Evolutionary conservation across 2,113 vertebrate species (phyloP), one percentile per base, ranked within the genome.

Genomic region (Ceyx melanurus): DNA sequence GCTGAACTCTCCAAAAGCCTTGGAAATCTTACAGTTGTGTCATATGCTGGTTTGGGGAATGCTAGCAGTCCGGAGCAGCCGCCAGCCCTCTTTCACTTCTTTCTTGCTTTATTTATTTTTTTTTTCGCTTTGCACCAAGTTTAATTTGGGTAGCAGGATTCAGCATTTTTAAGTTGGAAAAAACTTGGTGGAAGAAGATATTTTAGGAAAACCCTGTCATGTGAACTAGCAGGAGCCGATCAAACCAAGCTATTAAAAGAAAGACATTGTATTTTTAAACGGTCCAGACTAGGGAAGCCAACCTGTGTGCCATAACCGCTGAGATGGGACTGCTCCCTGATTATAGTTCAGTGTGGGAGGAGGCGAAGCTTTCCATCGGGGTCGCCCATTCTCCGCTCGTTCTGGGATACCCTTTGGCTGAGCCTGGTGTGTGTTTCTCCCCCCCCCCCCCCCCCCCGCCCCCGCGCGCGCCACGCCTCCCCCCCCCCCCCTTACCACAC

Each of bases 111-210:
- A 21, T 93, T 94, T 89, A 8, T 6, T 74, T 71, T 84, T 82
- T 82, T 79, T 71, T 90, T 86, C 11, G 4, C 87, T 43, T 74
- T 90, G 91, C 91, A 62, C 92, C 50, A 93, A 96, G 91, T 94
- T 97, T 97, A 96, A 96, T 94, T 95, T 91, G 95, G 97, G 97
- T 86, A 97, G 97, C 91, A 90, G 85, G 95, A 96, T 97, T 97
- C 97, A 97, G 97, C 97, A 96, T 94, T 97, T 97, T 97, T 76
- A 96, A 95, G 96, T 57, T 97, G 97, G 97, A 97, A 97, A 98
- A 96, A 98, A 94, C 95, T 88, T 21, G 90, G 29, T 84, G 95
- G 64, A 96, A 97, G 95, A 88, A 93, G 95, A 97, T 98, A 98
- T 98, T 98, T 98, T 97, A 96, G 97, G 97, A 96, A 97, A 96